A percentile compares a stretch with the other conserved stretches of the same genome.
phyloP scores from a whole-genome alignment of 1,140 invertebrate genomes.

The Cherax destructor region DNA sequence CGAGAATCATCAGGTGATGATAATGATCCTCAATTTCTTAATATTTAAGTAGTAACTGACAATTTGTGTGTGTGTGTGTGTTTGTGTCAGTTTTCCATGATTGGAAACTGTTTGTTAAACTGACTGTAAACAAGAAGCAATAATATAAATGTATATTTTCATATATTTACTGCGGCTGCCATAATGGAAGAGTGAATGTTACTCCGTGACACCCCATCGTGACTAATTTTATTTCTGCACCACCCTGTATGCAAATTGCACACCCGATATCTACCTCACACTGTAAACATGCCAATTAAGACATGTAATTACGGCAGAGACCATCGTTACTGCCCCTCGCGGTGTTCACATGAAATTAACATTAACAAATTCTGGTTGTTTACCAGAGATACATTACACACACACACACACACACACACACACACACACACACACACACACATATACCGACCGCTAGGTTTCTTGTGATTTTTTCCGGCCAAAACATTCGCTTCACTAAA shows the following conservation, averaged over 20 bases:
- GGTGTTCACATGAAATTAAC: neutral
- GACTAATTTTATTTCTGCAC: neutral
- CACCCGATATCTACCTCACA: neutral
- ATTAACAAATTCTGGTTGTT: neutral
- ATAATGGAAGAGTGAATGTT: neutral
- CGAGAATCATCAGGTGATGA: no score
- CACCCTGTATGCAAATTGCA: neutral
- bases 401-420: neutral
- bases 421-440: no score
- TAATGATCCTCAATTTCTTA: no score
- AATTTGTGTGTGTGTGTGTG: no score
- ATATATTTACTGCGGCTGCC: neutral
- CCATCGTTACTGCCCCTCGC: neutral
- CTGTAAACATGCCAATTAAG: slow-evolving; percentile 4
- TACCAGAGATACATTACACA: neutral
- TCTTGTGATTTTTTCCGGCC: no score
- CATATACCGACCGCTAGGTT: no score
- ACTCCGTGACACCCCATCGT: neutral
- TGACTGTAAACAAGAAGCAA: no score
- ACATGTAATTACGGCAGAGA: neutral
- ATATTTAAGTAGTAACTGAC: no score
- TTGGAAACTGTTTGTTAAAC: no score
- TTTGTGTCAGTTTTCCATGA: no score
- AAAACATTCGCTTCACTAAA: no score
- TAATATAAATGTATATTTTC: slow-evolving; percentile 10